phyloP scores from a whole-genome alignment of 1,140 invertebrate species.

The Wiebesia pumilae region DNA sequence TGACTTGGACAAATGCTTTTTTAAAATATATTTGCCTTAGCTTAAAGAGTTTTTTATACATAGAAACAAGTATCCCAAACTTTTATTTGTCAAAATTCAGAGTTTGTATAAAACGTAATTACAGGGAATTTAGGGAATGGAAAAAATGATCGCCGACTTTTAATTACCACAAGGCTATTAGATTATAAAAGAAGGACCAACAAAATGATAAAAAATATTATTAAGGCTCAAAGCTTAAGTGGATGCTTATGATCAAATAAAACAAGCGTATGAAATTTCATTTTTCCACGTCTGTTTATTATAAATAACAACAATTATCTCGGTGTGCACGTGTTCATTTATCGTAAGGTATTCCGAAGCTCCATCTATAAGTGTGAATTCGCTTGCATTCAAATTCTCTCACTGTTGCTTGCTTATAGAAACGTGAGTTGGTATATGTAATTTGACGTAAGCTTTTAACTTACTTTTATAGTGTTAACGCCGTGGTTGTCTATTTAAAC shows the following conservation, averaged over 20 bases:
- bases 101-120: too few relatives aligned
- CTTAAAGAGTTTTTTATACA: too few relatives aligned
- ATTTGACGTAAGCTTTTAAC: slow-evolving; percentile 29
- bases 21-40: too few relatives aligned
- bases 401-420: slow-evolving; percentile 58
- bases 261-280: slow-evolving; percentile 41
- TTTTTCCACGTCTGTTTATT: slow-evolving; percentile 69
- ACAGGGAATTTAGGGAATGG: too few relatives aligned
- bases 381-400: slow-evolving; percentile 67
- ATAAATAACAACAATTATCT: slow-evolving; percentile 75
- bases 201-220: too few relatives aligned
- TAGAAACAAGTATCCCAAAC: too few relatives aligned
- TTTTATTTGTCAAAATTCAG: too few relatives aligned
- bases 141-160: too few relatives aligned
- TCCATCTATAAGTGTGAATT: slow-evolving; percentile 59
- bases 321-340: slow-evolving; percentile 71
- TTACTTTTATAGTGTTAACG: slow-evolving; percentile 1
- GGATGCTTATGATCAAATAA: not conserved
- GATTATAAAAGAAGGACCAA: too few relatives aligned
- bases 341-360: slow-evolving; percentile 58
- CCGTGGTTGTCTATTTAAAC: slow-evolving; percentile 54
- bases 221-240: too few relatives aligned
- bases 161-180: too few relatives aligned
- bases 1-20: too few relatives aligned
- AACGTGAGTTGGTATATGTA: slow-evolving; percentile 56